phyloP scores from a whole-genome alignment of 1,140 invertebrate species.

The Eupristina koningsbergeri region DNA sequence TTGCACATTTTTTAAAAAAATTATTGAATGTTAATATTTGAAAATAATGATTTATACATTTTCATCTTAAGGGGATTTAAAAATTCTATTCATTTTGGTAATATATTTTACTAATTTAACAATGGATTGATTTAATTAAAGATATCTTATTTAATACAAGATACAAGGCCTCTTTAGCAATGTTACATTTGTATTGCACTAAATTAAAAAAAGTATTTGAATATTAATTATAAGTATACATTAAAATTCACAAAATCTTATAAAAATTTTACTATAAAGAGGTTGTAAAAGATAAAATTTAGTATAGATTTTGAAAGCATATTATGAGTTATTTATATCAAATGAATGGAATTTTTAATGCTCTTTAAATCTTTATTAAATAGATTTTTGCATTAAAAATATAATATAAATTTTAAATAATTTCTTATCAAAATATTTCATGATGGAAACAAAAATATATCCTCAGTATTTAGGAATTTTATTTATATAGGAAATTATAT shows the following conservation, averaged over 20 bases:
- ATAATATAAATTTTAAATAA: constrained; percentile 23
- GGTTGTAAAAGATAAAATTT: background rate
- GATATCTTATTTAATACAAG: background rate
- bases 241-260: too few relatives aligned
- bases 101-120: constrained; percentile 5
- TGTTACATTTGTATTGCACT: too few relatives aligned
- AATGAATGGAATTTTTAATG: background rate
- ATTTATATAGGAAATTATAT: constrained; percentile 15
- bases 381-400: constrained; percentile 28
- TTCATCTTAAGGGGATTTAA: constrained; percentile 6
- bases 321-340: background rate
- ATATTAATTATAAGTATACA: too few relatives aligned
- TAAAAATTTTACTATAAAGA: background rate
- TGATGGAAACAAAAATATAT: constrained; percentile 26
- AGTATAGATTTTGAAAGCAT: background rate
- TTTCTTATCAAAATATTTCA: background rate
- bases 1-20: constrained; percentile 41
- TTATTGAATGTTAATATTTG: constrained; percentile 10
- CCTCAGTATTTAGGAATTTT: constrained; percentile 12
- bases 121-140: background rate
- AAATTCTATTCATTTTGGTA: background rate
- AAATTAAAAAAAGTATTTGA: too few relatives aligned
- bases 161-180: too few relatives aligned
- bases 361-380: constrained; percentile 4
- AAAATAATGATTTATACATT: constrained; percentile 35